Base-by-base conservation (phyloP, 2,888 invertebrate genomes). In the Laspeyria flexula region DNA sequence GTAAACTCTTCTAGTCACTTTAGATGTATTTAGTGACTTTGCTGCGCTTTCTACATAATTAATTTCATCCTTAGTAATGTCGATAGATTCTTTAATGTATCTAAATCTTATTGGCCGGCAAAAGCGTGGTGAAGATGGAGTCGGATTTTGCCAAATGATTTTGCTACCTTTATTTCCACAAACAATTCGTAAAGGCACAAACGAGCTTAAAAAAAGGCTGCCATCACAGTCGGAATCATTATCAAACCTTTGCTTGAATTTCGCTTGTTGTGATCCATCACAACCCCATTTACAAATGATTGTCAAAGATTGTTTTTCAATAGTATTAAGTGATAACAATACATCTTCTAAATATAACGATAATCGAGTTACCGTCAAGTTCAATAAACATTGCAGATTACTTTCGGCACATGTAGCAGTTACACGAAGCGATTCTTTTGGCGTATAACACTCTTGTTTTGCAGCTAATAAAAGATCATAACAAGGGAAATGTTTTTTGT, bases 381-480 rank as follows among this genome's bases (percentile, higher is more conserved):
- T n/a, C 35, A 45, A 1, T 30, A 45, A 1, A 35, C 21, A 0
- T 34, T 45, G 45, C 23, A 41, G 30, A 11, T 45, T 31, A 21
- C 27, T 33, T 44, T 44, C 40, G 15, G 40, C 44, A 10, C 50
- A 29, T n/a, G 43, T 50, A 30, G 21, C 23, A n/a, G 50, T 50
- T 35, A 50, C 39, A 9, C 15, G 10, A 33, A 23, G 27, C 0
- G 38, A 37, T 44, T 48, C 44, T 43, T 38, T 29, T 0, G 33
- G 37, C 1, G 50, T 37, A 40, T 50, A 44, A 7, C 40, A 45
- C 16, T 40, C 34, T 3, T 46, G 0, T 35, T 51, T 44, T 0
- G 41, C 40, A 30, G 43, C 35, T 43, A 33, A 29, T 23, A 57
- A 30, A 13, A 52, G 10, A 38, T 37, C 29, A 42, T 62, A 56